These are phyloP conservation scores for Myotis pilosus DNA, from an alignment of 2,797 vertebrate genomes.

Conservation along the genomic window DNA sequence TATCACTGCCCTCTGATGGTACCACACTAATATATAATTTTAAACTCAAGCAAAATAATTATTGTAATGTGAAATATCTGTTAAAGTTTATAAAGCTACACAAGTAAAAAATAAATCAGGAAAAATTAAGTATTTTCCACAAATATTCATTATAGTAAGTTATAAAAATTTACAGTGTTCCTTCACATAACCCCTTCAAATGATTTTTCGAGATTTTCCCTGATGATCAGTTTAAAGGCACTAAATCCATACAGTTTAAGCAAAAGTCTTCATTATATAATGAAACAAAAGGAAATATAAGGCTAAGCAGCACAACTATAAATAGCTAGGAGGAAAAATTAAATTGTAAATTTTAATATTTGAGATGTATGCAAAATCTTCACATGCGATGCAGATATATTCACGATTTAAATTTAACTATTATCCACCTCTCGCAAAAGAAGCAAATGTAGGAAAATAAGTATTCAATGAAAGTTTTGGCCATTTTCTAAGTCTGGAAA, in stretches of 20 bases:
- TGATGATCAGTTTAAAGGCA: slow-evolving; percentile 76
- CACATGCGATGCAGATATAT: background rate
- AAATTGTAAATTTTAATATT: slow-evolving; percentile 46
- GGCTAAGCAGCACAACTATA: background rate
- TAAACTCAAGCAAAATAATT: slow-evolving; percentile 32
- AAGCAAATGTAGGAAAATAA: slow-evolving; percentile 44
- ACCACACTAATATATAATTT: slow-evolving; percentile 10
- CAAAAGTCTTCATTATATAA: slow-evolving; percentile 43
- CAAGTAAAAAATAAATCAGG: slow-evolving; percentile 46
- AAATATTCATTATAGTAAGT: slow-evolving; percentile 57
- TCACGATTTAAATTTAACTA: slow-evolving; percentile 40
- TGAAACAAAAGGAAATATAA: slow-evolving; percentile 49
- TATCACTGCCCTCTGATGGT: slow-evolving; percentile 61
- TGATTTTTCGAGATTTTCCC: slow-evolving; percentile 52
- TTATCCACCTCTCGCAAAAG: background rate
- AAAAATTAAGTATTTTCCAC: slow-evolving; percentile 48
- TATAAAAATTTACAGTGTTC: slow-evolving; percentile 65
- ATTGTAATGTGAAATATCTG: background rate
- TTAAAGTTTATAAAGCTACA: slow-evolving; percentile 38
- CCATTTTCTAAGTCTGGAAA: slow-evolving; percentile 59
- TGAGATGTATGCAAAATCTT: slow-evolving; percentile 32
- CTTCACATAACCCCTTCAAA: slow-evolving; percentile 59
- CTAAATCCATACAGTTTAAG: slow-evolving; percentile 66
- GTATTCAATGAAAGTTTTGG: slow-evolving; percentile 38
- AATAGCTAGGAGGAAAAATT: background rate